Evolutionary conservation across 2,113 vertebrate genomes (phyloP).

Genomic region (Aix galericulata): DNA sequence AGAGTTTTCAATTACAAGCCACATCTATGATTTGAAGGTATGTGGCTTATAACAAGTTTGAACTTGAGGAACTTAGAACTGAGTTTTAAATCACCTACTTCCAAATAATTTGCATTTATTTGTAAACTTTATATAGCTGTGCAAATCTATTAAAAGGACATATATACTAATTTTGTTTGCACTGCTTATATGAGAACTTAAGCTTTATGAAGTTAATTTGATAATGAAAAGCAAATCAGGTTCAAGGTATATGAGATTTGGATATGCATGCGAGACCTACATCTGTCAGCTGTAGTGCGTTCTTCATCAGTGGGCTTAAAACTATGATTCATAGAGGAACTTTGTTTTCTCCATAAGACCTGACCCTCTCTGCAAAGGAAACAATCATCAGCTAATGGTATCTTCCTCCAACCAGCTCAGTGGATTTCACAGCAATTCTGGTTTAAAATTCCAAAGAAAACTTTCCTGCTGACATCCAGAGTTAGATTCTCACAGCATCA

Average conservation of each 20-base stretch:
- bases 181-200: not conserved
- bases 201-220: not conserved
- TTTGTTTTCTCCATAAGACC: not conserved
- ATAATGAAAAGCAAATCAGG: not conserved
- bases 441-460: not conserved
- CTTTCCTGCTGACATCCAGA: not conserved
- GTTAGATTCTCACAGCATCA: not conserved
- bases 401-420: not conserved
- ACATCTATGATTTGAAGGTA: not conserved
- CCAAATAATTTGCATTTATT: not conserved
- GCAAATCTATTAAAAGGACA: not conserved
- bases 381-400: not conserved
- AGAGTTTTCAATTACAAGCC: not conserved
- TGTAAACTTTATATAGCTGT: not conserved
- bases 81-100: not conserved
- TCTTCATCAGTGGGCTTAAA: not conserved
- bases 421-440: not conserved
- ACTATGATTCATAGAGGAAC: not conserved
- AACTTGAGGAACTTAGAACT: not conserved
- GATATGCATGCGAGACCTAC: accelerated
- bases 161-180: not conserved
- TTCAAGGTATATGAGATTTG: not conserved
- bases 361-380: not conserved
- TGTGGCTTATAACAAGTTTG: not conserved
- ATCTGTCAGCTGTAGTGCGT: not conserved